Conservation (phyloP, 2,797 vertebrate genomes). For the Takifugu rubripes region DNA sequence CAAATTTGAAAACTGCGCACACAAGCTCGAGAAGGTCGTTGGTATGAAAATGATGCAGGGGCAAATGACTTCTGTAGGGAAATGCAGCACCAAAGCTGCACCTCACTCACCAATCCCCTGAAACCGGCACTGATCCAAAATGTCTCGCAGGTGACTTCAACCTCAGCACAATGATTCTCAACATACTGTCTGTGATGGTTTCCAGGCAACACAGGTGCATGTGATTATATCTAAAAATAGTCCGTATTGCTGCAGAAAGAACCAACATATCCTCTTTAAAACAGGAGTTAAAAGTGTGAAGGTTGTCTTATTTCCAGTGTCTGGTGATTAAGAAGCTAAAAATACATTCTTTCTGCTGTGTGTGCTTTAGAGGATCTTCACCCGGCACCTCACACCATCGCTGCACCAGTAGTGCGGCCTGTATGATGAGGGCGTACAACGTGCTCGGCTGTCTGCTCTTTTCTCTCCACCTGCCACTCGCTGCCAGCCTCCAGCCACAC, state of each 20-base stretch:
- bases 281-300: conserved; percentile 35
- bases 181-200: conserved; percentile 47
- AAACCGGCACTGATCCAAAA: conserved; percentile 1
- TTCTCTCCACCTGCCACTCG: conserved; percentile 48
- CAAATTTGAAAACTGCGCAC: conserved; percentile 6
- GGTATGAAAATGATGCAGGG: conserved; percentile 38
- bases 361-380: no score
- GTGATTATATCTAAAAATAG: conserved; percentile 65
- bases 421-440: conserved; percentile 33
- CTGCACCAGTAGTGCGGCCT: conserved; percentile 23
- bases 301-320: conserved; percentile 46
- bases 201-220: conserved; percentile 67
- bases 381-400: conserved; percentile 27
- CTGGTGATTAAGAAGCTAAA: conserved; percentile 44
- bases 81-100: conserved; percentile 24
- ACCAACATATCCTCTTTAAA: conserved; percentile 46
- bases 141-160: conserved; percentile 17
- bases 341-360: conserved; percentile 30
- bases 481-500: conserved; percentile 13
- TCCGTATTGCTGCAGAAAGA: conserved; percentile 24
- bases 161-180: conserved; percentile 25
- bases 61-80: conserved; percentile 25
- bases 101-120: conserved; percentile 8
- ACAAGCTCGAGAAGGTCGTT: conserved; percentile 23
- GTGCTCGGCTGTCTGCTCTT: conserved; percentile 49